Conservation (phyloP, 2,113 vertebrate species). For the Elanus axillaris region DNA sequence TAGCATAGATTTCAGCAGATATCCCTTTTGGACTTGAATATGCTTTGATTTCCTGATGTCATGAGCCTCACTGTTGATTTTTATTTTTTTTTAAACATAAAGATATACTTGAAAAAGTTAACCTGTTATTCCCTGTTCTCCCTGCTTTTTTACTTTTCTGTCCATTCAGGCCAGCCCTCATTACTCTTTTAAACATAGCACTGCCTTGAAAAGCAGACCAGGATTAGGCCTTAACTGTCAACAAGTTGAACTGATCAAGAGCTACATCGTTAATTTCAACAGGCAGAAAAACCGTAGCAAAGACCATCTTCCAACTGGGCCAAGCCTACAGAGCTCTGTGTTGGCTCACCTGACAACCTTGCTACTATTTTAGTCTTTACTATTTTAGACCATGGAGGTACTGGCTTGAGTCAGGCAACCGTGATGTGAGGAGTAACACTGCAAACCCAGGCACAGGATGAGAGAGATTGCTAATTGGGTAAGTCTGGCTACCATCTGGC, state of each 20-base stretch:
- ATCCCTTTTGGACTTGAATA: background rate
- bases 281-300: background rate
- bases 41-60: background rate
- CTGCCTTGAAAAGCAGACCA: background rate
- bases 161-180: background rate
- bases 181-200: background rate
- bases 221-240: background rate
- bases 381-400: background rate
- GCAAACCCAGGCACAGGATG: constrained; percentile 48
- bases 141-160: background rate
- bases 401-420: background rate
- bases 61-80: background rate
- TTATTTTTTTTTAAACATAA: background rate
- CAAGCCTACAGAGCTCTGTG: background rate
- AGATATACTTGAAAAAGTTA: background rate
- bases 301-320: background rate
- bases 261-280: background rate
- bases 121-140: background rate
- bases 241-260: background rate
- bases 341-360: constrained; percentile 29
- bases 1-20: background rate
- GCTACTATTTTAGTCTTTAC: constrained; percentile 33
- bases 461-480: constrained; percentile 50
- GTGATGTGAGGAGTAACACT: background rate
- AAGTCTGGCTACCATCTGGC: constrained; percentile 56